These are phyloP conservation scores for Melanerpes aurifrons DNA, from an alignment of 2,113 vertebrate species.

Conservation along the genomic window DNA sequence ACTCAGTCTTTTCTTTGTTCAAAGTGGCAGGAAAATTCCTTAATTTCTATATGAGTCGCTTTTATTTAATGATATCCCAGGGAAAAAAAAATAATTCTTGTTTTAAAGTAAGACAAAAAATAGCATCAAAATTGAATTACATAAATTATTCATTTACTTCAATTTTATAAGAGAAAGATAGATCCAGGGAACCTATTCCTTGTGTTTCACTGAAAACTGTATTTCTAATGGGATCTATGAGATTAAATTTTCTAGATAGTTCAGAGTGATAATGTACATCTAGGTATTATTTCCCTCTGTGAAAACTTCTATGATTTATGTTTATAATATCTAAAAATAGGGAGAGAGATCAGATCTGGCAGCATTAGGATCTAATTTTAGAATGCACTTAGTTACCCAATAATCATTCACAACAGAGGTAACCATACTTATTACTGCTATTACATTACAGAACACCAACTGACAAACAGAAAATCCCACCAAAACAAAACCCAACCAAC, in stretches of 20 bases:
- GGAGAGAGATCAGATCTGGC: not conserved
- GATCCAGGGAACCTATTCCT: not conserved
- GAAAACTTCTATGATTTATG: conserved; percentile 5
- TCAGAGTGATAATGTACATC: conserved; percentile 11
- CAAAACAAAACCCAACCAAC: not conserved
- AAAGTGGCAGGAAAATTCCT: not conserved
- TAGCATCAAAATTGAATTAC: conserved; percentile 19
- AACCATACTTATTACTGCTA: not conserved
- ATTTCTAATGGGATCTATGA: conserved; percentile 23
- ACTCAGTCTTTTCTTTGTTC: not conserved
- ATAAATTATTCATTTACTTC: conserved; percentile 41
- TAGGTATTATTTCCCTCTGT: conserved; percentile 2
- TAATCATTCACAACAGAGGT: not conserved
- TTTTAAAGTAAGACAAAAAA: conserved; percentile 14
- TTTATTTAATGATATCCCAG: not conserved
- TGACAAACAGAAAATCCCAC: no score
- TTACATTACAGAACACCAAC: not conserved
- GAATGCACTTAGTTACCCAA: not conserved
- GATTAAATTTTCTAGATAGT: not conserved
- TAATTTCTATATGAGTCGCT: not conserved
- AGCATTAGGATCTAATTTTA: not conserved
- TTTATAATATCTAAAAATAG: not conserved
- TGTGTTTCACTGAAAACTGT: conserved; percentile 36
- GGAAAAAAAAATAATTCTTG: conserved; percentile 35
- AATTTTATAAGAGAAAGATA: conserved; percentile 14